Conservation (phyloP, 2,113 vertebrate genomes). For the Hippocampus mohnikei region DNA sequence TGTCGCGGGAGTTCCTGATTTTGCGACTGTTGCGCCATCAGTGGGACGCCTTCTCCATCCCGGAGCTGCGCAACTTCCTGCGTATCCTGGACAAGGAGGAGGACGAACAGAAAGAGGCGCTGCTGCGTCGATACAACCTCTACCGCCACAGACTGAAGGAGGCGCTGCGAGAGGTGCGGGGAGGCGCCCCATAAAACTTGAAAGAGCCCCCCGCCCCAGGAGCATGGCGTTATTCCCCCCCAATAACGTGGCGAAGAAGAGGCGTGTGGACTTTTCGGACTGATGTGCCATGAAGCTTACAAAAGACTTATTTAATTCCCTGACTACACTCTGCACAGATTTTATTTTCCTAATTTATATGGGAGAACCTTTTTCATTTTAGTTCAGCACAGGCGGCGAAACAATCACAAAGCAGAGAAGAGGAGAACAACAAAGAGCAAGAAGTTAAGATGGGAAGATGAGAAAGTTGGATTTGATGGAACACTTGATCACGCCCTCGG, state of each 20-base stretch:
- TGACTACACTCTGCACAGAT: conserved; percentile 72
- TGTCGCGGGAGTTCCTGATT: neutral
- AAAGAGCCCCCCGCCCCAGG: conserved; percentile 54
- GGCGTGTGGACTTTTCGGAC: neutral
- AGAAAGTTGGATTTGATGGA: neutral
- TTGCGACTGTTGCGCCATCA: conserved; percentile 39
- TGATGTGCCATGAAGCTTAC: neutral
- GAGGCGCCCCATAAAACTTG: conserved; percentile 7
- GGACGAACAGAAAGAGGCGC: conserved; percentile 78
- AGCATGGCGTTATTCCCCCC: neutral
- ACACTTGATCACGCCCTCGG: neutral
- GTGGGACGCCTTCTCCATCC: conserved; percentile 96
- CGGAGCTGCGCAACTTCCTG: conserved; percentile 93
- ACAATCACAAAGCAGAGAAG: conserved; percentile 36
- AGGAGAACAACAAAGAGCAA: neutral
- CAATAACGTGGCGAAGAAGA: neutral
- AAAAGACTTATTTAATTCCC: conserved; percentile 56
- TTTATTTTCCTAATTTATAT: conserved; percentile 72
- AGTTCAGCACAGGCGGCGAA: conserved; percentile 24
- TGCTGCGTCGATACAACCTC: conserved; percentile 77
- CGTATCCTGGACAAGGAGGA: conserved; percentile 94
- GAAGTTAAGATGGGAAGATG: neutral
- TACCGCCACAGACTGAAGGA: conserved; percentile 87
- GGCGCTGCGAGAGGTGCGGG: conserved; percentile 72
- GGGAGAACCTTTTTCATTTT: conserved; percentile 57